phyloP scores from a whole-genome alignment of 2,888 invertebrate genomes.

The Parapristionchus giblindavisi region DNA sequence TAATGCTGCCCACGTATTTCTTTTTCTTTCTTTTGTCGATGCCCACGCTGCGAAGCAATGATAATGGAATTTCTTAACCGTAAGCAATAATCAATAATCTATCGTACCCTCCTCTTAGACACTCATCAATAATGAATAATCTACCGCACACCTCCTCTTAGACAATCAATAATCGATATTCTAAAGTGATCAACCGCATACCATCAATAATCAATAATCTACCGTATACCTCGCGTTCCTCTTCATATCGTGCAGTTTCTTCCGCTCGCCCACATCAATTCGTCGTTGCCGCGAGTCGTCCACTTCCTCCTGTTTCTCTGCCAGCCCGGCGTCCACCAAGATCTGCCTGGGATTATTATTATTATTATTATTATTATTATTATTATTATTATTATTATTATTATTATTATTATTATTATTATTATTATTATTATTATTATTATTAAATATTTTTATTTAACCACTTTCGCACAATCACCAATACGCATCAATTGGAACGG shows the following conservation, averaged over 20 bases:
- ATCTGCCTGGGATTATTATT: constrained; percentile 49
- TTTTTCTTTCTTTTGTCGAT: no score
- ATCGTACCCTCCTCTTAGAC: not conserved
- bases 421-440: not conserved
- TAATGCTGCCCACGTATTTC: no score
- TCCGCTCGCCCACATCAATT: constrained; percentile 86
- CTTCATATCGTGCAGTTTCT: constrained; percentile 84
- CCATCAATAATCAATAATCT: not conserved
- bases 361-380: no score
- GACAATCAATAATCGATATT: not conserved
- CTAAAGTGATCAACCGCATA: not conserved
- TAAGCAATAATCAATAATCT: no score
- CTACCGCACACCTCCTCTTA: not conserved
- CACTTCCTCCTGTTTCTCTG: constrained; percentile 52
- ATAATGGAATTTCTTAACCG: no score
- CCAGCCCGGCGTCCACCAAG: constrained; percentile 64
- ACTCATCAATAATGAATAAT: not conserved
- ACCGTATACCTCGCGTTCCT: constrained; percentile 76
- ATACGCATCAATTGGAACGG: not conserved
- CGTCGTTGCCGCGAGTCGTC: constrained; percentile 59
- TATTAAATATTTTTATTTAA: not conserved
- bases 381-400: not conserved
- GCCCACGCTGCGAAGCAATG: no score
- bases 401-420: not conserved
- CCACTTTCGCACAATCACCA: not conserved